Conservation (phyloP, 2,113 vertebrate genomes). For the Leucoraja erinaceus region DNA sequence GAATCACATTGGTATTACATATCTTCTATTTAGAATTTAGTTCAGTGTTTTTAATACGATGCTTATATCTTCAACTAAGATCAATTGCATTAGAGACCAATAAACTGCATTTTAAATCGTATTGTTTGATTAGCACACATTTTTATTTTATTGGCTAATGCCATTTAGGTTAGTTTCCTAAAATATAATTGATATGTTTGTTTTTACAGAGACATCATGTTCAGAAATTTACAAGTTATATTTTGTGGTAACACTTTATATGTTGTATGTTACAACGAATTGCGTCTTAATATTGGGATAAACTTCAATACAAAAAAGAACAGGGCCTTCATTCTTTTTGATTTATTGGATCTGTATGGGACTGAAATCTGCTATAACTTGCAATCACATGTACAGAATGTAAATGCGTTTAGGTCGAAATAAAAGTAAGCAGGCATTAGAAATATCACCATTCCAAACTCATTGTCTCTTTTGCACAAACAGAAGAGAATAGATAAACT, state of each 20-base stretch:
- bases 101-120: neutral
- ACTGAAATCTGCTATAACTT: neutral
- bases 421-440: neutral
- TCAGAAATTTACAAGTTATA: neutral
- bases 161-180: neutral
- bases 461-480: constrained; percentile 15
- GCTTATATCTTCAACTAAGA: neutral
- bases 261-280: neutral
- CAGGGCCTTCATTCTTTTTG: neutral
- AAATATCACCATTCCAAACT: neutral
- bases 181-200: neutral
- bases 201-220: neutral
- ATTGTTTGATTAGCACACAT: neutral
- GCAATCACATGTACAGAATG: neutral
- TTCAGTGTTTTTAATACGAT: neutral
- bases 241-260: neutral
- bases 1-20: neutral
- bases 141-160: neutral
- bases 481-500: neutral
- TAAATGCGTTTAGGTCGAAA: neutral
- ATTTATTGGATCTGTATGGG: constrained; percentile 3
- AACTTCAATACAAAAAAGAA: neutral
- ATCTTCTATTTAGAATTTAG: neutral
- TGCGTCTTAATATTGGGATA: neutral
- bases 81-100: neutral